Base-by-base conservation (phyloP, 2,113 vertebrate species). In the Lycaon pictus region DNA sequence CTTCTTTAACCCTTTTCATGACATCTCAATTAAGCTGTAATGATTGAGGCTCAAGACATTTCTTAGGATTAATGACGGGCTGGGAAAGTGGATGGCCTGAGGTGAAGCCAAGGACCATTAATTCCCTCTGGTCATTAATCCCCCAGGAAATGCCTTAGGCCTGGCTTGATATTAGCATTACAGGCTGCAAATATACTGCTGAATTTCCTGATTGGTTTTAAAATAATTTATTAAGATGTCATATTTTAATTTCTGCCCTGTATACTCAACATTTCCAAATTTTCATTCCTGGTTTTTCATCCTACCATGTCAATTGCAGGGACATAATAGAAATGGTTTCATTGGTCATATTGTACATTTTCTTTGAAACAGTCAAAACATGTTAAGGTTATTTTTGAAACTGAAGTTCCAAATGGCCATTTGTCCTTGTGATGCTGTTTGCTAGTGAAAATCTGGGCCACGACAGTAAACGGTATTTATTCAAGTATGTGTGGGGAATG, bases 1-100 rank as follows among this genome's bases (percentile, higher is more conserved):
- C 98, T 98, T 98, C 96, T 97, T 98, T 98, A 99, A 99, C 98
- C 98, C 98, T 98, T 98, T 93, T 65, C 2, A 87, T 55, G 89
- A 93, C 65, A 20, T 56, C 97, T 29, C 97, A 93, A 63, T 56
- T 72, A 43, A 94, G 55, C 89, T 19, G 8, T 25, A 23, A 96
- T 29, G 97, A 91, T 87, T 51, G 94, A 67, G 77, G 48, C 77
- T 86, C 7, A 7, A 88, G 94, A 93, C 55, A 22, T 72, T 35
- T 97, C 69, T 95, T 93, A 95, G 95, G 88, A 96, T 98, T 98
- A 98, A 98, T 98, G 97, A 87, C 93, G 8, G 74, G 77, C 96
- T 93, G 82, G 69, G 19, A 95, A 97, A 85, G 97, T 93, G 3
- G 69, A 96, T 8, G 89, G 96, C 91, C 27, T 22, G 90, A 79